Base-by-base conservation (phyloP, 2,888 invertebrate species). In the Caenorhabditis sp. region DNA sequence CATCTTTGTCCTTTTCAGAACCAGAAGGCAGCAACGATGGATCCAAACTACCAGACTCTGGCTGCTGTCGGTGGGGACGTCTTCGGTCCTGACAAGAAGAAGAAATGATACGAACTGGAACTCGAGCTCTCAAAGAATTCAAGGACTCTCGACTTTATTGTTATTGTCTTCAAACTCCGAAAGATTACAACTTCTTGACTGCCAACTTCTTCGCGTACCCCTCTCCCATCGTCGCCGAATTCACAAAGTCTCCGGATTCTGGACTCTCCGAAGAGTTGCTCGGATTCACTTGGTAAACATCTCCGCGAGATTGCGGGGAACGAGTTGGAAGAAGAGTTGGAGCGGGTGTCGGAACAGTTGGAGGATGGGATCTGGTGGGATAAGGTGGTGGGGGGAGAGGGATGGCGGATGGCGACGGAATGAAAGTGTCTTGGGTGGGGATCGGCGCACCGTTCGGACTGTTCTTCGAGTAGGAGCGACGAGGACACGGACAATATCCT, bases 1-100 rank as follows among this genome's bases (percentile, higher is more conserved):
- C n/a, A n/a, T n/a, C n/a, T n/a, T n/a, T n/a, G n/a, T n/a, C n/a
- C n/a, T n/a, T n/a, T n/a, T n/a, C n/a, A 73, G 46, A 55, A 53
- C 26, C 52, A 26, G 30, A 70, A 62, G 37, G 75, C 75, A 5
- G 75, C 43, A 8, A 76, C 75, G 15, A 30, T 37, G 62, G 75
- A 76, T 63, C 75, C 75, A 2, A 76, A 76, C 35, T 76, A 76
- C 63, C 75, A 76, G 46, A 76, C 75, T 0, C 46, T 76, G 62
- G 75, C 75, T 7, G 75, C 56, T 17, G 55, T 76, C 41, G 75
- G 75, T 13, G 75, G 75, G n/a, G 75, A 76, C 13, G 48, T 56
- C 17, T 56, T 56, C 24, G 56, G 56, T 5, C 43, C 56, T 11
- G 56, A 56, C 20, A 56, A 56, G 56, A 56, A 56, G 43, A 53